Evolutionary conservation across 2,113 vertebrate species (phyloP), one percentile per base, ranked within the genome.

Genomic region (Tyto alba): DNA sequence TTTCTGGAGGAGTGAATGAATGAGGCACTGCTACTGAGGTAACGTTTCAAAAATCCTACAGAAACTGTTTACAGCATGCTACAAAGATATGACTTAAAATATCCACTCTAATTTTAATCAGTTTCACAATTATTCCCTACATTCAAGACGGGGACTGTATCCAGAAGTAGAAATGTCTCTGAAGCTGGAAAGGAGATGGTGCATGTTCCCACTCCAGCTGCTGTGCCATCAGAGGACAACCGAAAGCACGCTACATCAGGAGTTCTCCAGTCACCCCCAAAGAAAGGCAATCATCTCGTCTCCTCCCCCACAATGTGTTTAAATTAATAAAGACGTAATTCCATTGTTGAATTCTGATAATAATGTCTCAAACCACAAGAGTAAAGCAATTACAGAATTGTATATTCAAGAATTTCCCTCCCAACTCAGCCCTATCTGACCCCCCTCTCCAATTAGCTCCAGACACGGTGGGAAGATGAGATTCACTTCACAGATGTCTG

Each of bases 151-250:
- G 16, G 30, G 34, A 26, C 26, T 52, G 34, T 16, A 40, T 59
- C 53, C 72, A 90, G 72, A 41, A 45, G 16, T 6, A 36, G 30
- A 53, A 80, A 43, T 0, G 0, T 8, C 74, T 32, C 41, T 32
- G n/a, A 29, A n/a, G 32, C 62, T 56, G 62, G 48, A 8, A 16
- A 16, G 62, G 40, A 52, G 57, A 22, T 15, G 1, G 2, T 9
- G 30, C 6, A 2, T 3, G 4, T 6, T 57, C 76, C 48, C 25
- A 7, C 50, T 18, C 7, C 6, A 38, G 23, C 56, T 59, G 62
- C 60, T 50, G 11, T 32, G 26, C 55, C 3, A 0, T 12, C 1
- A 0, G 48, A 21, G 36, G 22, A 9, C 5, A 3, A 11, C 0
- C 1, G 1, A 38, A 53, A 27, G 11, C 80, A 43, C 29, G 6